Evolutionary conservation across 2,888 invertebrate genomes (phyloP).

Genomic region (Flexamia atlantica): DNA sequence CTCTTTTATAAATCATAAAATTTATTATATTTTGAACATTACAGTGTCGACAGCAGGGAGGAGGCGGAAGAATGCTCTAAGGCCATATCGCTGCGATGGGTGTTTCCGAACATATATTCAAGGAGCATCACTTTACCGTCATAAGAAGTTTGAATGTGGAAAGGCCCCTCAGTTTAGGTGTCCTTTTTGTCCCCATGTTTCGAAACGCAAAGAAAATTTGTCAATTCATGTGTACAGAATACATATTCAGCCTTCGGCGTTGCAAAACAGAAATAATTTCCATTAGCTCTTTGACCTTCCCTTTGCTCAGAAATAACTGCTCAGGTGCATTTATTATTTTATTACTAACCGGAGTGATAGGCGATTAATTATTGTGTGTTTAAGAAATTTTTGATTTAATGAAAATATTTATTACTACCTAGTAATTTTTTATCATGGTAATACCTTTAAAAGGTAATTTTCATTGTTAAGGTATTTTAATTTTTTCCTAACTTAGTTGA

Average conservation of each 20-base stretch:
- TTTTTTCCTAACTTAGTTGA: too few relatives aligned
- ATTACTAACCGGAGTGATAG: background rate
- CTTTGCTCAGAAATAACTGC: background rate
- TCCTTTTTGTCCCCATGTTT: conserved; percentile 67
- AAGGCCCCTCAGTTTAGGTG: conserved; percentile 73
- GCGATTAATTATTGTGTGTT: background rate
- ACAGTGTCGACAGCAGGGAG: conserved; percentile 1
- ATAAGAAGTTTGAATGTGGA: conserved; percentile 71
- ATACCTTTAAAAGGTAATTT: too few relatives aligned
- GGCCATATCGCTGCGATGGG: conserved; percentile 60
- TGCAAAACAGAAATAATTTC: conserved; percentile 27
- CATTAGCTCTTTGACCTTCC: background rate
- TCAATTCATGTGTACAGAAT: conserved; percentile 64
- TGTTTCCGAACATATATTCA: conserved; percentile 61
- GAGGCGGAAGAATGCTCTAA: conserved; percentile 33
- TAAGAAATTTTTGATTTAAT: too few relatives aligned
- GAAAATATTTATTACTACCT: too few relatives aligned
- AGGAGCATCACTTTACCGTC: conserved; percentile 69
- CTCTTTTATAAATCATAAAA: background rate
- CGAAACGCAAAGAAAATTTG: conserved; percentile 65
- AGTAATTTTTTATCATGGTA: too few relatives aligned
- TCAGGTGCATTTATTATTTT: conserved; percentile 8
- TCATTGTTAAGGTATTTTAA: too few relatives aligned
- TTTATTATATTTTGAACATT: background rate
- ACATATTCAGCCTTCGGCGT: conserved; percentile 52